A percentile compares a stretch with the other conserved stretches of the same genome.
phyloP scores from a whole-genome alignment of 2,888 invertebrate species.

The Cosmopolites sordidus region DNA sequence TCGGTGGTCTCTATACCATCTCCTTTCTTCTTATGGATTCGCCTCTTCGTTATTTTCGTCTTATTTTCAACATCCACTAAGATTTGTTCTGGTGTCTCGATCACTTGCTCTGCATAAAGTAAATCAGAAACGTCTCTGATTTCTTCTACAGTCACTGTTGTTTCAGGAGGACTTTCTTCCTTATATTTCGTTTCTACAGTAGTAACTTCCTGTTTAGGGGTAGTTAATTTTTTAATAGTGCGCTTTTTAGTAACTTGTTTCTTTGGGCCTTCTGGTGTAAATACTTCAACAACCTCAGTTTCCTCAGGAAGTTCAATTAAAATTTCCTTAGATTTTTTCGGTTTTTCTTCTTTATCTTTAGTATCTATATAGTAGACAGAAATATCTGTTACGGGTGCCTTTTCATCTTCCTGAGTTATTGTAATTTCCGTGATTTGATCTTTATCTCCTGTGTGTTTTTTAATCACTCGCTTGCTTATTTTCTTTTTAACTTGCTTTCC shows the following conservation, averaged over 20 bases:
- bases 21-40: conserved; percentile 39
- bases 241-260: conserved; percentile 39
- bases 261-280: conserved; percentile 32
- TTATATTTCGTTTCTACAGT: conserved; percentile 51
- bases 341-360: conserved; percentile 26
- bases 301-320: conserved; percentile 35
- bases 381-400: conserved; percentile 26
- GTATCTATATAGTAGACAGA: conserved; percentile 16
- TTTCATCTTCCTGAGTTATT: conserved; percentile 24
- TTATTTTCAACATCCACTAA: conserved; percentile 28
- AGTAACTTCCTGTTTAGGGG: conserved; percentile 37
- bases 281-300: conserved; percentile 32
- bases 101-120: conserved; percentile 25
- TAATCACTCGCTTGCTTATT: conserved; percentile 49
- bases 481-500: conserved; percentile 39
- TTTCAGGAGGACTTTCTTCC: conserved; percentile 45
- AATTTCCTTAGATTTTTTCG: conserved; percentile 32
- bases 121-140: conserved; percentile 32
- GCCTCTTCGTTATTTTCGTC: conserved; percentile 42
- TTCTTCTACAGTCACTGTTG: conserved; percentile 37
- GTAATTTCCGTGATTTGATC: conserved; percentile 41
- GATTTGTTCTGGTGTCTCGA: conserved; percentile 36
- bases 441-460: conserved; percentile 45
- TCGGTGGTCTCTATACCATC: conserved; percentile 35
- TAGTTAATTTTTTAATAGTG: conserved; percentile 40